Conservation (phyloP, 2,113 vertebrate species). For the Paedocypris sp. region DNA sequence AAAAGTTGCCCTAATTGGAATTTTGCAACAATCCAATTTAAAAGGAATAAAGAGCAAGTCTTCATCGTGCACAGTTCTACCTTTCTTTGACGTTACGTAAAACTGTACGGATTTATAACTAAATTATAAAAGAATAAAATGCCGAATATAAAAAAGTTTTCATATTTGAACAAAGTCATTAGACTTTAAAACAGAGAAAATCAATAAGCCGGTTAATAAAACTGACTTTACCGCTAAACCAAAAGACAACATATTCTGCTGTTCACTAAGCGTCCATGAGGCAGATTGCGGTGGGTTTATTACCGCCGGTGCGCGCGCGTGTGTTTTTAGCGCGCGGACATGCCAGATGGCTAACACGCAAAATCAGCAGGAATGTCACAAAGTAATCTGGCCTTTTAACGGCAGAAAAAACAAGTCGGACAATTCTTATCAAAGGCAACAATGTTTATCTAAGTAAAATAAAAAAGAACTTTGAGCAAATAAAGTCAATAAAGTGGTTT, state of each 20-base stretch:
- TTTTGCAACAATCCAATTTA: not conserved
- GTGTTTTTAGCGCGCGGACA: not conserved
- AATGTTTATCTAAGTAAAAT: not conserved
- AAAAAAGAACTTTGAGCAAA: not conserved
- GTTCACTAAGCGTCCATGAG: conserved; percentile 32
- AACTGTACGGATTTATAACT: not conserved
- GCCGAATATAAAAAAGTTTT: no score
- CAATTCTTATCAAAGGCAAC: not conserved
- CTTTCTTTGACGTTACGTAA: not conserved
- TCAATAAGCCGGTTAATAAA: conserved; percentile 59
- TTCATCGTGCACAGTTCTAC: not conserved
- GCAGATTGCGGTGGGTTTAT: conserved; percentile 11
- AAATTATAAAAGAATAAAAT: not conserved
- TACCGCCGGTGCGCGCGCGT: not conserved
- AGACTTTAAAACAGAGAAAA: conserved; percentile 42
- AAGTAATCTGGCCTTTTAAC: not conserved
- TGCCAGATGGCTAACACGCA: conserved; percentile 22
- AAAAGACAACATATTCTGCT: conserved; percentile 43
- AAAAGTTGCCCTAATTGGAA: not conserved
- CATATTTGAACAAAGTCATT: conserved; percentile 56
- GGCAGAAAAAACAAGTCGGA: not conserved
- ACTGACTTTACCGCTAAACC: conserved; percentile 51
- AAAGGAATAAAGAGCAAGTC: not conserved
- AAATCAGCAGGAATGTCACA: conserved; percentile 13
- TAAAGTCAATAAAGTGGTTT: no score